A percentile compares a stretch with the other conserved stretches of the same genome.
phyloP scores from a whole-genome alignment of 2,888 invertebrate species.

The Aelia acuminata region DNA sequence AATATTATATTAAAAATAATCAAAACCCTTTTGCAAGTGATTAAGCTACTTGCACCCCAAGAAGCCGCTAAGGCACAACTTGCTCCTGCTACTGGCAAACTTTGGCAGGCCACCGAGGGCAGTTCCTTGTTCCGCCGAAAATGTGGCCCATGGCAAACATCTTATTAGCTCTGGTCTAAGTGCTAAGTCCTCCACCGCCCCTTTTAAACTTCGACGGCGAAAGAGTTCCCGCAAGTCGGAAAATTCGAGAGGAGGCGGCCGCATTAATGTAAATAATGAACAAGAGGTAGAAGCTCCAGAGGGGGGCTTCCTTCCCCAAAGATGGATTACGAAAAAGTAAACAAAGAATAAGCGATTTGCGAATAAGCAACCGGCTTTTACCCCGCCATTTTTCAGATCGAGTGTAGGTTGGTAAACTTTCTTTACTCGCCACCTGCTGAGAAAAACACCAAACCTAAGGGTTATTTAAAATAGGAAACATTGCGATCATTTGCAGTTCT shows the following conservation, averaged over 20 bases:
- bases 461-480: too few species aligned
- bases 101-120: constrained; percentile 9
- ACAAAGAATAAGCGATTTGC: constrained; percentile 13
- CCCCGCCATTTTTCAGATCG: background rate
- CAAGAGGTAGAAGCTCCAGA: background rate
- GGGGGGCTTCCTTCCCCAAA: background rate
- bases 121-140: constrained; percentile 14
- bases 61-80: background rate
- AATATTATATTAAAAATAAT: background rate
- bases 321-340: constrained; percentile 24
- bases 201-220: constrained; percentile 20
- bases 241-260: background rate
- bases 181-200: constrained; percentile 37
- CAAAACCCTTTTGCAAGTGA: background rate
- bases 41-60: background rate
- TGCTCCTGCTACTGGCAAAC: background rate
- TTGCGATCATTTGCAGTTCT: too few species aligned
- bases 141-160: constrained; percentile 44
- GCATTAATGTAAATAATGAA: constrained; percentile 44
- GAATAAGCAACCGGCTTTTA: background rate
- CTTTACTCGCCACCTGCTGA: background rate
- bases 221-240: constrained; percentile 17
- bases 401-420: background rate
- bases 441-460: background rate
- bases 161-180: constrained; percentile 39